Evolutionary conservation across 1,140 invertebrate genomes (phyloP).

Genomic region (Eupristina koningsbergeri): DNA sequence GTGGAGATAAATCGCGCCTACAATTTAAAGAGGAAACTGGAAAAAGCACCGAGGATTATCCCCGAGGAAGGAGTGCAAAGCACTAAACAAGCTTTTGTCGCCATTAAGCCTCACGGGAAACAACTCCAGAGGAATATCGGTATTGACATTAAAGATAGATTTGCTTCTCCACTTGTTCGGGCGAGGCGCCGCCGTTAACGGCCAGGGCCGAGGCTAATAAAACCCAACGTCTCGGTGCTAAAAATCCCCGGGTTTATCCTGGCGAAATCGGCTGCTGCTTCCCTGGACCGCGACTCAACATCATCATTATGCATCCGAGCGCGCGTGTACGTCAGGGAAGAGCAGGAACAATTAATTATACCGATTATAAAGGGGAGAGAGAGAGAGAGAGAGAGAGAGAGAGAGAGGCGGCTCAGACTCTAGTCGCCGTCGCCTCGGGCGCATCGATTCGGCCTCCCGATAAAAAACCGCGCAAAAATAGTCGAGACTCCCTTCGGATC

Average conservation of each 20-base stretch:
- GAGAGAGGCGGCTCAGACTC: background rate
- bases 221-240: background rate
- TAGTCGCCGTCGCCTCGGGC: slow-evolving; percentile 2
- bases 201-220: background rate
- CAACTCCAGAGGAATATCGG: background rate
- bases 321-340: background rate
- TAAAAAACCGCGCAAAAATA: slow-evolving; percentile 49
- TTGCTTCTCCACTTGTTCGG: background rate
- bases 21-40: too few species aligned
- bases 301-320: slow-evolving; percentile 6
- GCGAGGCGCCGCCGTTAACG: background rate
- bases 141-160: background rate
- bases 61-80: background rate
- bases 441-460: slow-evolving; percentile 41
- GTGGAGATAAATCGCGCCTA: background rate
- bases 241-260: background rate
- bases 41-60: background rate
- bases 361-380: background rate
- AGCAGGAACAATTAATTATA: slow-evolving; percentile 23
- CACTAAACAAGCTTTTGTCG: background rate
- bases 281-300: background rate
- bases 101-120: background rate
- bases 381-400: background rate
- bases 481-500: slow-evolving; percentile 21
- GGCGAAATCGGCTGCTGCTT: background rate